Percentiles rank a stretch among this genome's conserved stretches.
Conservation (phyloP, 2,113 vertebrate species). For the Paratilapia polleni region DNA sequence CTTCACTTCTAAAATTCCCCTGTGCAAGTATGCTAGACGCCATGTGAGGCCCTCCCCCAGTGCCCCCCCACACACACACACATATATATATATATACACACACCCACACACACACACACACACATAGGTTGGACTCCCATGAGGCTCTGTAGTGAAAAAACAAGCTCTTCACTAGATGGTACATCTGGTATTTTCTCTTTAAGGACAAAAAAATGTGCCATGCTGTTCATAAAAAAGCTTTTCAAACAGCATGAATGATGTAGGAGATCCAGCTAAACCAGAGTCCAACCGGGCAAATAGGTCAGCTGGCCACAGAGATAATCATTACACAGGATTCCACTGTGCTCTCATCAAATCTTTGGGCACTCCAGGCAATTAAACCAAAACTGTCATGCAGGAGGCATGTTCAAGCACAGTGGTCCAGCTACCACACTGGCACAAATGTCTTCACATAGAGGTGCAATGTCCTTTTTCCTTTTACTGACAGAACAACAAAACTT, state of each 20-base stretch:
- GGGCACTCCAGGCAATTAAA: constrained; percentile 13
- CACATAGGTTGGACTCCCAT: neutral
- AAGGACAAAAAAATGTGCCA: neutral
- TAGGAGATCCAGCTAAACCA: constrained; percentile 1
- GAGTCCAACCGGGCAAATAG: constrained; percentile 37
- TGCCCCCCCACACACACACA: too few relatives aligned
- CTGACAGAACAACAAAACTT: neutral
- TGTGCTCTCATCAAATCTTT: constrained; percentile 27
- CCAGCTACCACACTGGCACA: constrained; percentile 19
- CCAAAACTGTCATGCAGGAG: constrained; percentile 27
- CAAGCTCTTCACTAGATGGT: constrained; percentile 24
- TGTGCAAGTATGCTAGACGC: constrained; percentile 45
- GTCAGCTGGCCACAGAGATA: constrained; percentile 44
- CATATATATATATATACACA: too few relatives aligned
- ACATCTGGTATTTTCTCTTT: constrained; percentile 1
- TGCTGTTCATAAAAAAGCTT: neutral
- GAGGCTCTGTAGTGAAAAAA: constrained; percentile 20
- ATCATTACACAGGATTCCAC: constrained; percentile 47
- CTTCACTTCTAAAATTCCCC: constrained; percentile 63
- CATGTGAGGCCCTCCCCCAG: constrained; percentile 51
- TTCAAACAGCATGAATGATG: constrained; percentile 1
- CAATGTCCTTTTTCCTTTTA: constrained; percentile 14
- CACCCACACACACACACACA: too few relatives aligned
- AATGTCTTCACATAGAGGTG: neutral
- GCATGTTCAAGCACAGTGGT: neutral